phyloP scores from a whole-genome alignment of 2,113 vertebrate genomes.

The Macrotis lagotis region DNA sequence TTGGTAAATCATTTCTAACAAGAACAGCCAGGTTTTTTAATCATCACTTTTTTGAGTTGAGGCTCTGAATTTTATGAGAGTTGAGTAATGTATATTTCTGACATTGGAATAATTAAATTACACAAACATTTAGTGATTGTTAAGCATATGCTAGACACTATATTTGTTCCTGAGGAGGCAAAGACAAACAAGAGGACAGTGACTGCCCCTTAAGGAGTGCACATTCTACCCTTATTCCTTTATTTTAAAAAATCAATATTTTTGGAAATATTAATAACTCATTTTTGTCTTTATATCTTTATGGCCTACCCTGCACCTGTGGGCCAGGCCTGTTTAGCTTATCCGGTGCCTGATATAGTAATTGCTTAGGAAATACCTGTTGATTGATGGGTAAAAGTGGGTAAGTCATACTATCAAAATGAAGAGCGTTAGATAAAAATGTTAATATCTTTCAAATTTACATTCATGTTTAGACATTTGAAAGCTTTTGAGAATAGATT shows the following conservation, averaged over 20 bases:
- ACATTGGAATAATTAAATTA: not conserved
- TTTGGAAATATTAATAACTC: not conserved
- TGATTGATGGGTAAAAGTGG: not conserved
- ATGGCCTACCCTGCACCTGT: not conserved
- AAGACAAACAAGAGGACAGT: not conserved
- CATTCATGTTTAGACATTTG: not conserved
- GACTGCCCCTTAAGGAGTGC: not conserved
- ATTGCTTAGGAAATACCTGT: not conserved
- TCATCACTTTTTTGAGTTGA: not conserved
- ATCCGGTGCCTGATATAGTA: not conserved
- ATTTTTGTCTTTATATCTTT: not conserved
- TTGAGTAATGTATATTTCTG: conserved; percentile 29
- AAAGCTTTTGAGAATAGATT: not conserved
- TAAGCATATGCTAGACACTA: not conserved
- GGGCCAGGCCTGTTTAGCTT: not conserved
- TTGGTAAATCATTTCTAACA: not conserved
- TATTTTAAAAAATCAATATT: not conserved
- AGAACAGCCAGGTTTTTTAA: not conserved
- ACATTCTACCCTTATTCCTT: not conserved
- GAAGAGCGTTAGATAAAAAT: conserved; percentile 14
- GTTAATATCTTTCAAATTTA: not conserved
- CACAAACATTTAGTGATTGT: not conserved
- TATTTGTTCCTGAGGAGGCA: not conserved
- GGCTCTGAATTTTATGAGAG: not conserved
- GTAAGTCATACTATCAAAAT: not conserved